Conservation (phyloP, 2,113 vertebrate species). For the Mormoops blainvillei region DNA sequence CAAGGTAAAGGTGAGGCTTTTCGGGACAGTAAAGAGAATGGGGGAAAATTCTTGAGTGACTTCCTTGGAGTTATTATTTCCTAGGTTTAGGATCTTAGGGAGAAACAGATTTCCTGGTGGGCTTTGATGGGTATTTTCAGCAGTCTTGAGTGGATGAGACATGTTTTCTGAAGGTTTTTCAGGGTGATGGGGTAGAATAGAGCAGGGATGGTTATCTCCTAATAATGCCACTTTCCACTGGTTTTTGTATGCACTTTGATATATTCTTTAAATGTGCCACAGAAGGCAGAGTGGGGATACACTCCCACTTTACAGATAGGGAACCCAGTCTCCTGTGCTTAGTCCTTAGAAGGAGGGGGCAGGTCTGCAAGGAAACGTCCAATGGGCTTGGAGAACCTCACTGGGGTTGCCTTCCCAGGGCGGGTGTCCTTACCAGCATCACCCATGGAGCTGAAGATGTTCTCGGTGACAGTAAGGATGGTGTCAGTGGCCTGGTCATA, state of each 20-base stretch:
- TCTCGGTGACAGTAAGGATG: conserved; percentile 95
- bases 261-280: not conserved
- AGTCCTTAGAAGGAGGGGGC: not conserved
- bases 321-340: not conserved
- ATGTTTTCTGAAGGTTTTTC: not conserved
- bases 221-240: not conserved
- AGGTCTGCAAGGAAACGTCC: not conserved
- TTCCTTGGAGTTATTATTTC: not conserved
- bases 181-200: not conserved
- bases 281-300: not conserved
- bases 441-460: conserved; percentile 99
- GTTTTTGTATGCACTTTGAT: not conserved
- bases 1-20: not conserved
- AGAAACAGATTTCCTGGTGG: not conserved
- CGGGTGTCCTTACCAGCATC: conserved; percentile 86
- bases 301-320: not conserved
- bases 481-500: conserved; percentile 97
- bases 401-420: not conserved
- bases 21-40: not conserved
- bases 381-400: not conserved
- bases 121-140: not conserved
- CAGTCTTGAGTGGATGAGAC: not conserved
- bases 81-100: not conserved
- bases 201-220: not conserved
- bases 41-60: not conserved